phyloP scores from a whole-genome alignment of 1,140 invertebrate genomes.

The Maconellicoccus hirsutus region DNA sequence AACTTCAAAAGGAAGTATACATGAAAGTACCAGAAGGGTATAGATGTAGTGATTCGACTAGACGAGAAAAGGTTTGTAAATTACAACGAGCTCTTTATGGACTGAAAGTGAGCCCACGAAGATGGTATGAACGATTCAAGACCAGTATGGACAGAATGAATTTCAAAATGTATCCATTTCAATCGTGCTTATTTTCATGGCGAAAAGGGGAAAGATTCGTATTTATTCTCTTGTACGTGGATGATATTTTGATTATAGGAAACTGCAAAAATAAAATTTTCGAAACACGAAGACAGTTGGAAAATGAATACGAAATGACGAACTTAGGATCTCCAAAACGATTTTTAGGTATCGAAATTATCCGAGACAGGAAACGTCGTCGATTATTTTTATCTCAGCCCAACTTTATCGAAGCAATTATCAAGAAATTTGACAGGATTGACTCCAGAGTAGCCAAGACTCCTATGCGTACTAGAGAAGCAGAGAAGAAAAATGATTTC shows the following conservation, averaged over 20 bases:
- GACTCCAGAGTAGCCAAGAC: conserved; percentile 10
- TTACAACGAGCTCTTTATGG: conserved; percentile 37
- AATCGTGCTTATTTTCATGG: not conserved
- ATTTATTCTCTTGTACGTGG: conserved; percentile 7
- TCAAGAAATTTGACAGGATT: conserved; percentile 23
- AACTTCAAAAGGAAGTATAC: conserved; percentile 18
- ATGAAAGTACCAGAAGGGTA: conserved; percentile 25
- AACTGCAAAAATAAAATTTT: conserved; percentile 4
- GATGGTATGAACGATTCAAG: conserved; percentile 30
- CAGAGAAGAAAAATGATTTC: not conserved
- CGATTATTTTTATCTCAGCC: not conserved
- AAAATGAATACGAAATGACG: conserved; percentile 20
- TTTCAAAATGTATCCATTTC: not conserved
- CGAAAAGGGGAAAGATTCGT: not conserved
- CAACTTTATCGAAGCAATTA: not conserved
- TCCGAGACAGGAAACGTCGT: not conserved
- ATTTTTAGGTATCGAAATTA: conserved; percentile 10
- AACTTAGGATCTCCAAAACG: not conserved
- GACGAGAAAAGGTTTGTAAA: conserved; percentile 31
- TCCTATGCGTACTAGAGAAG: conserved; percentile 1
- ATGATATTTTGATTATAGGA: conserved; percentile 24
- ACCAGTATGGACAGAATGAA: conserved; percentile 17
- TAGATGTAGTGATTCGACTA: not conserved
- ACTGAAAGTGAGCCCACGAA: conserved; percentile 34
- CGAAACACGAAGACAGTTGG: conserved; percentile 7